Evolutionary conservation across 2,113 vertebrate genomes (phyloP).

Genomic region (Polyodon spathula): DNA sequence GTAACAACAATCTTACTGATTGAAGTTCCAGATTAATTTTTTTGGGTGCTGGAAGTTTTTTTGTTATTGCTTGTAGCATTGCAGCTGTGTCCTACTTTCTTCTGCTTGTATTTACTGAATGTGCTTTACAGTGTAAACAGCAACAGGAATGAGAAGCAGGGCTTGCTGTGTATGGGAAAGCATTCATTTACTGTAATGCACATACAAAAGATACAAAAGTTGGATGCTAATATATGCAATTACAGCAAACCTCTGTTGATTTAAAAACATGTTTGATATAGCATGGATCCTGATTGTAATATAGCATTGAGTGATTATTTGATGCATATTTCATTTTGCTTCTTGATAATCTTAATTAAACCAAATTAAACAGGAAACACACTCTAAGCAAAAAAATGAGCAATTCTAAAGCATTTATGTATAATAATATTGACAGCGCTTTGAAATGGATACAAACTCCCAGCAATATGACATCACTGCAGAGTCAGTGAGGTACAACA

Average conservation of each 20-base stretch:
- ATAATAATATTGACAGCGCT: background rate
- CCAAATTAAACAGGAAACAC: conserved; percentile 1
- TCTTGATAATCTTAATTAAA: background rate
- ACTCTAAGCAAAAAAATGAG: background rate
- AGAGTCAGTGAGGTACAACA: too few relatives aligned
- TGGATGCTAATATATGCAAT: background rate
- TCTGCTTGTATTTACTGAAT: background rate
- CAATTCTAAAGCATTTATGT: background rate
- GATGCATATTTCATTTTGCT: conserved; percentile 1
- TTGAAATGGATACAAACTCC: background rate
- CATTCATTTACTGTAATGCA: too few relatives aligned
- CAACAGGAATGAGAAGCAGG: background rate
- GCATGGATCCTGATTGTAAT: background rate
- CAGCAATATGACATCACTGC: too few relatives aligned
- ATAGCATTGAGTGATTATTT: background rate
- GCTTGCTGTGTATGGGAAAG: too few relatives aligned
- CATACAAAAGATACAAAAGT: background rate
- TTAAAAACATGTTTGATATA: conserved; percentile 5
- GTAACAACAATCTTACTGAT: too few relatives aligned
- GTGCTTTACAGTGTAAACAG: background rate
- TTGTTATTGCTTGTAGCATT: background rate
- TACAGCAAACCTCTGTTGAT: background rate
- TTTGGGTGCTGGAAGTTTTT: too few relatives aligned
- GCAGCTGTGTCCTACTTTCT: conserved; percentile 2
- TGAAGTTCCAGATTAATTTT: too few relatives aligned